These are phyloP conservation scores for Gymnogyps californianus DNA, from an alignment of 2,113 vertebrate species.

Conservation along the genomic window DNA sequence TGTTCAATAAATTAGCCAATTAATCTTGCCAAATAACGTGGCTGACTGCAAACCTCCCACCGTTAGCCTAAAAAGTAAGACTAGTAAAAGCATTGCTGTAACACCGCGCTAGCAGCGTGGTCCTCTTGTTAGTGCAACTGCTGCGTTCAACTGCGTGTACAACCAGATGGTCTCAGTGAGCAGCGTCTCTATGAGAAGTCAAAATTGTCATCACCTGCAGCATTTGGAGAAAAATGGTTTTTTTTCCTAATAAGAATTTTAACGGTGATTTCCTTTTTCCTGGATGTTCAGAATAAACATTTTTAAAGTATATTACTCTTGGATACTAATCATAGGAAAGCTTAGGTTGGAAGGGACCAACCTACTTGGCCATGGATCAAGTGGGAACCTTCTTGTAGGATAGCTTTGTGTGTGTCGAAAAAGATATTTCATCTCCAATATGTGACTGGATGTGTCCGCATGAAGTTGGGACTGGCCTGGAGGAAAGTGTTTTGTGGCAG, in stretches of 20 bases:
- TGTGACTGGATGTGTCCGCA: background rate
- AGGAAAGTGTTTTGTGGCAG: background rate
- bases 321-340: background rate
- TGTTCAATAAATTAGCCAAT: background rate
- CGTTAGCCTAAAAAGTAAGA: background rate
- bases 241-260: background rate
- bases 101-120: accelerated
- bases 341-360: background rate
- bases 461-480: background rate
- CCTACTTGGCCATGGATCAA: background rate
- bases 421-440: background rate
- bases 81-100: background rate
- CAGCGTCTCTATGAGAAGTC: background rate
- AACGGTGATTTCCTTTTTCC: background rate
- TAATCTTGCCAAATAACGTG: conserved; percentile 1
- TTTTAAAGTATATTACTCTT: background rate
- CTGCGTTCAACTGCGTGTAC: accelerated
- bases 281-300: background rate
- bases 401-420: background rate
- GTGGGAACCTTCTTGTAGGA: background rate
- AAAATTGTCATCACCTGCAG: background rate
- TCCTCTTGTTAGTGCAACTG: background rate
- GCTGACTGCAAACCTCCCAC: background rate
- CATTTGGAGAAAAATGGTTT: background rate
- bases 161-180: background rate